Evolutionary conservation across 2,113 vertebrate genomes (phyloP), one percentile per base, ranked within the genome.

Genomic region (Nestor notabilis): DNA sequence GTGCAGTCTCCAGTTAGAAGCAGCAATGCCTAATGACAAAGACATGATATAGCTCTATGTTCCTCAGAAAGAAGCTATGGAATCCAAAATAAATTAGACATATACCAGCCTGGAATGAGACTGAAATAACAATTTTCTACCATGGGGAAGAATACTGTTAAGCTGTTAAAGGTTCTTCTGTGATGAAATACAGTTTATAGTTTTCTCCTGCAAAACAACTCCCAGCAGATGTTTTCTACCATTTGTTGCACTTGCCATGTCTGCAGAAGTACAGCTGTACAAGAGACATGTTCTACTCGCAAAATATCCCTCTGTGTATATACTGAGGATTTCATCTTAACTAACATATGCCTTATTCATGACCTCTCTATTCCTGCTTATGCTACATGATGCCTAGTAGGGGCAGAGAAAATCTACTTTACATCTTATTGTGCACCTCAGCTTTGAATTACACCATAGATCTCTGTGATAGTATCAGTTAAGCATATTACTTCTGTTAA

Each of bases 1-100:
- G 2, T 31, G 49, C 49, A 80, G n/a, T 31, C 68, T 87, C 39
- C 18, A 31, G 29, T 44, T 60, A 71, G 47, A 92, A 69, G 68
- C 82, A 55, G 76, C 10, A n/a, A 56, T 63, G 47, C 17, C 33
- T 56, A 55, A 13, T 94, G 69, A 78, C 33, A 52, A 77, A 81
- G 69, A 33, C 5, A 21, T 0, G 1, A 11, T 25, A 49, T 19
- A 64, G 29, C 35, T 78, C 46, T 29, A 5, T 71, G 63, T 43
- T 97, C 66, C 60, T 90, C 72, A 96, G 84, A 95, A 95, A 94
- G 87, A 95, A 95, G 52, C 84, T 16, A 60, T 17, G 29, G 55
- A 75, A 78, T 74, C 41, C 25, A 44, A 90, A 92, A 37, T 3
- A 39, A 10, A 8, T 65, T 80, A 72, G 19, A 49, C 5, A 9